Evolutionary conservation across 2,888 invertebrate genomes (phyloP).

Genomic region (Torymus tubicola): DNA sequence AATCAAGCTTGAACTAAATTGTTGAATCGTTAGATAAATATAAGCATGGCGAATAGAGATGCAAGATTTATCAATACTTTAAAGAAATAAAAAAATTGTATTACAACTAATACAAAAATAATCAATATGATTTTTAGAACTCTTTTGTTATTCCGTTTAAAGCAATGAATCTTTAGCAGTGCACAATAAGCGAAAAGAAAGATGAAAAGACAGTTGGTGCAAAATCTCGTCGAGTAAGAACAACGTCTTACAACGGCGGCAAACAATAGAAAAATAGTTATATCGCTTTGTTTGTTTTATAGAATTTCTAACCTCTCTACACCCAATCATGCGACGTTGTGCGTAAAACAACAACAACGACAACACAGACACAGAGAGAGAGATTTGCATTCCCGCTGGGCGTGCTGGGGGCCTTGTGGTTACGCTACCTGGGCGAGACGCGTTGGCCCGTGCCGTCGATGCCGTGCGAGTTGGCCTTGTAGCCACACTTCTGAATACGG

Average conservation of each 20-base stretch:
- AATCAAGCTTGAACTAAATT: too few relatives aligned
- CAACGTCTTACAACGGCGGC: neutral
- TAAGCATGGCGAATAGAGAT: too few relatives aligned
- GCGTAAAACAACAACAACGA: constrained; percentile 38
- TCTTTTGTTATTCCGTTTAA: too few relatives aligned
- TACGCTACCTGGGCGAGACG: constrained; percentile 85
- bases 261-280: constrained; percentile 62
- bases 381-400: constrained; percentile 71
- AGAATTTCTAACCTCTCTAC: constrained; percentile 71
- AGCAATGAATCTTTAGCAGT: too few relatives aligned
- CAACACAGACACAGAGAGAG: constrained; percentile 69
- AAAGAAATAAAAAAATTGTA: too few relatives aligned
- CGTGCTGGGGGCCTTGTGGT: constrained; percentile 63
- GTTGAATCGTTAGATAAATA: too few relatives aligned
- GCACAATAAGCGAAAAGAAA: too few relatives aligned
- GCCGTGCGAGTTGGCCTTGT: constrained; percentile 85
- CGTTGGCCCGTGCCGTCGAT: constrained; percentile 74
- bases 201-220: neutral
- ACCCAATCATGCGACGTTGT: constrained; percentile 72
- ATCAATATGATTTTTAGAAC: too few relatives aligned
- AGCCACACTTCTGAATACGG: constrained; percentile 95
- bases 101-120: too few relatives aligned
- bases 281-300: constrained; percentile 38
- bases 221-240: neutral
- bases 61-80: too few relatives aligned